These are phyloP conservation scores for Caenorhabditis becei DNA, from an alignment of 2,888 invertebrate species.

Conservation along the genomic window DNA sequence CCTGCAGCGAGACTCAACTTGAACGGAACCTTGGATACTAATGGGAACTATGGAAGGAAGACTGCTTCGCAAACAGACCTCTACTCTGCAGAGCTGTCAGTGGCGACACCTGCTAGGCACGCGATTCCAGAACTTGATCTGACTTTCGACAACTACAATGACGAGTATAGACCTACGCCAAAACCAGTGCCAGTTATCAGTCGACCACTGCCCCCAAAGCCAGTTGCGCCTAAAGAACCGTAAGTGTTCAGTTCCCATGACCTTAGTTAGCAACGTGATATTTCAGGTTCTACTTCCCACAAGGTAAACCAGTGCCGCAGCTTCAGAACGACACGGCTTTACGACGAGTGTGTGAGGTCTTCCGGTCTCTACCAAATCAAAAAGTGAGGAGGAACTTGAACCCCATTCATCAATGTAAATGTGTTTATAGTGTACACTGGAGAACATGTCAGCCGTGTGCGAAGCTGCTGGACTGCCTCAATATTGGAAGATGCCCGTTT, in stretches of 20 bases:
- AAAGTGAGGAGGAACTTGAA: slow-evolving; percentile 59
- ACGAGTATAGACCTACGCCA: slow-evolving; percentile 60
- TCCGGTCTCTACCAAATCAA: slow-evolving; percentile 70
- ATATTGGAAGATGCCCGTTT: slow-evolving; percentile 98
- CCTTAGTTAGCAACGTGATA: slow-evolving; percentile 12
- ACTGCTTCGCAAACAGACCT: slow-evolving; percentile 54
- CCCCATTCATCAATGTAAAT: slow-evolving; percentile 21
- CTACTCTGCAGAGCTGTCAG: slow-evolving; percentile 49
- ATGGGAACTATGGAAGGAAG: slow-evolving; percentile 60
- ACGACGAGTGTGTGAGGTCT: slow-evolving; percentile 74
- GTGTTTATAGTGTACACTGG: slow-evolving; percentile 62
- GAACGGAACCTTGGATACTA: slow-evolving; percentile 55
- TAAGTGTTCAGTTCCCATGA: slow-evolving; percentile 30
- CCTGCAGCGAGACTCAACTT: slow-evolving; percentile 47
- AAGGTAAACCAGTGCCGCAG: slow-evolving; percentile 76
- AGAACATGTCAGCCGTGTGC: slow-evolving; percentile 81
- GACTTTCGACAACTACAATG: slow-evolving; percentile 52
- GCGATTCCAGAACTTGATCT: slow-evolving; percentile 46
- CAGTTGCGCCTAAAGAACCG: slow-evolving; percentile 63
- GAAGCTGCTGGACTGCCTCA: slow-evolving; percentile 93
- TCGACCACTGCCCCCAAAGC: slow-evolving; percentile 46
- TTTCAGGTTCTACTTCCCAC: slow-evolving; percentile 77
- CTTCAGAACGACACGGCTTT: slow-evolving; percentile 76
- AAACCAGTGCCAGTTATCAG: slow-evolving; percentile 51
- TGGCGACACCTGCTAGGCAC: slow-evolving; percentile 30